Conservation (phyloP, 2,888 invertebrate genomes). For the Scaptodrosophila latifasciaeformis region DNA sequence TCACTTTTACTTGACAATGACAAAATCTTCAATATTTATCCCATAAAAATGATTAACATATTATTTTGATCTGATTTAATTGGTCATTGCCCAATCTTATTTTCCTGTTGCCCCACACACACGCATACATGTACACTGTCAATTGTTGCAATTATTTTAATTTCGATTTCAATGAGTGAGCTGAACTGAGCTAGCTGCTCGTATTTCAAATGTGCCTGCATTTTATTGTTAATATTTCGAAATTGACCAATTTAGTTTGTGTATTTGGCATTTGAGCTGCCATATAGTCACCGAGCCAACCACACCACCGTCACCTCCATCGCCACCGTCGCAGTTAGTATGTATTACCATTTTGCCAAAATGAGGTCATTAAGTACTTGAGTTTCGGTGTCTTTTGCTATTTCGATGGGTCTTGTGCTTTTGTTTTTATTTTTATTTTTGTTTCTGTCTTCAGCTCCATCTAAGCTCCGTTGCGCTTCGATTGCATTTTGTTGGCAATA, state of each 20-base stretch:
- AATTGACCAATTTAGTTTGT: constrained; percentile 24
- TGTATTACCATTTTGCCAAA: constrained; percentile 26
- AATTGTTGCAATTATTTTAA: not conserved
- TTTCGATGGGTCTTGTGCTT: not conserved
- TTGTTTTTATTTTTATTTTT: not conserved
- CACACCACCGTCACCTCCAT: constrained; percentile 3
- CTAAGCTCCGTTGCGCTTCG: constrained; percentile 24
- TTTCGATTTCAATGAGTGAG: not conserved
- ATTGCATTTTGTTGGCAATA: constrained; percentile 36
- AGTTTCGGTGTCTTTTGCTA: constrained; percentile 16
- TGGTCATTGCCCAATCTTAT: no score
- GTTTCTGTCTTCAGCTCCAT: not conserved
- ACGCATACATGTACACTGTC: no score
- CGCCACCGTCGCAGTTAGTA: constrained; percentile 26
- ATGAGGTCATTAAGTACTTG: constrained; percentile 40
- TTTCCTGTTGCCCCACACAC: not conserved
- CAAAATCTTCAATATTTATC: no score
- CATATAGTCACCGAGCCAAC: constrained; percentile 2
- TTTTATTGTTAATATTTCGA: constrained; percentile 24
- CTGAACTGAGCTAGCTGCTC: no score
- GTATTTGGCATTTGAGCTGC: not conserved
- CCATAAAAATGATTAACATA: no score
- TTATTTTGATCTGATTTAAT: no score
- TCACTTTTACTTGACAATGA: no score
- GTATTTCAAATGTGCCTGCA: not conserved